Evolutionary conservation across 2,113 vertebrate genomes (phyloP).

Genomic region (Triplophysa siluroides): DNA sequence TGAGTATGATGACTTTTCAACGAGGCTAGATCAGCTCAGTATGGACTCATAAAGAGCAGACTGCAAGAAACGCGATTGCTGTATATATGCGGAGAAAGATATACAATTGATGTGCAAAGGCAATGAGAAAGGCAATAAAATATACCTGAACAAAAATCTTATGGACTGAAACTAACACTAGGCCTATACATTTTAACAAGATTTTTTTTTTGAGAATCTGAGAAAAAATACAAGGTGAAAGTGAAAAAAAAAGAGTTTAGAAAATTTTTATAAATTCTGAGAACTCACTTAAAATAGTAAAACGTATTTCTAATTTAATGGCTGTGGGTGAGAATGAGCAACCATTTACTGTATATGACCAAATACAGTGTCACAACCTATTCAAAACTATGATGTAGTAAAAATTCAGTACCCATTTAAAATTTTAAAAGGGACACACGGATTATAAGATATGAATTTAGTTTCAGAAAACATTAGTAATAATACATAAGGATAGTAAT

Average conservation of each 20-base stretch:
- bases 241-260: background rate
- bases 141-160: conserved; percentile 2
- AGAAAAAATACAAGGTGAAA: background rate
- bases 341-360: no score
- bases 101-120: conserved; percentile 31
- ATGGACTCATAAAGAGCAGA: conserved; percentile 34
- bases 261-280: no score
- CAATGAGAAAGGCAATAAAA: conserved; percentile 14
- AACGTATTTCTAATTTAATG: no score
- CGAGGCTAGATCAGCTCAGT: conserved; percentile 5
- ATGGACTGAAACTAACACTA: background rate
- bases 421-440: no score
- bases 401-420: no score
- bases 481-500: no score
- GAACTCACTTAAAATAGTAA: no score
- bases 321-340: no score
- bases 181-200: background rate
- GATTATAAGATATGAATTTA: no score
- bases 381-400: no score
- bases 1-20: conserved; percentile 35
- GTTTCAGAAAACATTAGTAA: no score
- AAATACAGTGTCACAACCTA: no score
- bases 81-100: conserved; percentile 35
- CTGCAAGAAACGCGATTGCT: conserved; percentile 42
- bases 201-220: background rate